Evolutionary conservation across 2,113 vertebrate species (phyloP).

Genomic region (Theropithecus gelada): DNA sequence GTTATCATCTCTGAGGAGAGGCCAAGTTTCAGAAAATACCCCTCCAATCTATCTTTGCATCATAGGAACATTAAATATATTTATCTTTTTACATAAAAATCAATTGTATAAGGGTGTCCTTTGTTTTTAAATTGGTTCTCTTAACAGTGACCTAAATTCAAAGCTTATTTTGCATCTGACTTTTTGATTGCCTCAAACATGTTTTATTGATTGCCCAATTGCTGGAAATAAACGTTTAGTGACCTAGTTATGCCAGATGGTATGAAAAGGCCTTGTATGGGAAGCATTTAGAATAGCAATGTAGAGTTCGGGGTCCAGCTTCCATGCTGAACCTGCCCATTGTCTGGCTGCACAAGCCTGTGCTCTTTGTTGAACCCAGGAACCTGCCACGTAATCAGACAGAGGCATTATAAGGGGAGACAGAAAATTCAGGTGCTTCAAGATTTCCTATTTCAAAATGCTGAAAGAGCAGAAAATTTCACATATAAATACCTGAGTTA

Average conservation of each 20-base stretch:
- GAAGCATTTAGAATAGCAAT: background rate
- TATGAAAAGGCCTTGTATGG: background rate
- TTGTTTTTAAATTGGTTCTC: conserved; percentile 1
- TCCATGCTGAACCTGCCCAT: background rate
- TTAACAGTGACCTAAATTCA: conserved; percentile 8
- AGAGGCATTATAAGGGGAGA: background rate
- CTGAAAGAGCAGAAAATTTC: conserved; percentile 13
- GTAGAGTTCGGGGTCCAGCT: background rate
- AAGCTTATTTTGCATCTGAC: background rate
- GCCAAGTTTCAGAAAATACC: background rate
- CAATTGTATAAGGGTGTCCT: background rate
- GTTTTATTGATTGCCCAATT: conserved; percentile 38
- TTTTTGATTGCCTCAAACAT: conserved; percentile 13
- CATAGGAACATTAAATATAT: background rate
- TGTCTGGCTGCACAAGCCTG: background rate
- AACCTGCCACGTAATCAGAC: background rate
- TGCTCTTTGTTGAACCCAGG: background rate
- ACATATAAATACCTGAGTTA: background rate
- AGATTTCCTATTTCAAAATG: background rate
- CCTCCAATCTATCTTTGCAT: background rate
- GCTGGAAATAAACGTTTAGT: conserved; percentile 14
- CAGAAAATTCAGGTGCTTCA: background rate
- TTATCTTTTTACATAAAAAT: background rate
- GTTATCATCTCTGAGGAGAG: conserved; percentile 23
- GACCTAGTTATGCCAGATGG: conserved; percentile 27